Evolutionary conservation across 1,140 invertebrate species (phyloP).

Genomic region (Yoshiicerus persimilis): DNA sequence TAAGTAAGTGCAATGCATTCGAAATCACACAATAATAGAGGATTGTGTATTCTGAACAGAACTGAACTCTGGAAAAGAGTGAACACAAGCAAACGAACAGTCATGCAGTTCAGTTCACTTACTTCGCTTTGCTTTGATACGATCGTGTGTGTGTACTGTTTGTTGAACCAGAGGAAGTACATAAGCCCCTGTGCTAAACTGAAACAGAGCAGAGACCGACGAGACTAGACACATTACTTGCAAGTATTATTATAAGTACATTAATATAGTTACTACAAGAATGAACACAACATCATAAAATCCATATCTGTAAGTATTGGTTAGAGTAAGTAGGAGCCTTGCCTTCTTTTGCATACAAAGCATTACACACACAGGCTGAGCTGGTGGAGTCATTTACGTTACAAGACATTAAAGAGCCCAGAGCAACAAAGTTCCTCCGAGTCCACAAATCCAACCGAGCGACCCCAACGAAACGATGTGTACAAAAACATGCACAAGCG

Average conservation of each 20-base stretch:
- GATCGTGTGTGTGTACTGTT: not conserved
- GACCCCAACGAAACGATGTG: not conserved
- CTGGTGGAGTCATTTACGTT: not conserved
- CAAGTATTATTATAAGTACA: not conserved
- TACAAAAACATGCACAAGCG: not conserved
- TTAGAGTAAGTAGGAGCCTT: not conserved
- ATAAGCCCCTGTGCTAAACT: not conserved
- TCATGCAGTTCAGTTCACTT: not conserved
- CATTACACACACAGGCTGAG: not conserved
- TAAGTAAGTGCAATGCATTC: not conserved
- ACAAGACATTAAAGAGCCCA: not conserved
- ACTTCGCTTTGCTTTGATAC: not conserved
- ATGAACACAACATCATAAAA: not conserved
- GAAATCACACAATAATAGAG: not conserved
- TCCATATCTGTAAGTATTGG: not conserved
- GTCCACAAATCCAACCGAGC: not conserved
- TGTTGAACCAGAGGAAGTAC: conserved; percentile 8
- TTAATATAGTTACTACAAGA: not conserved
- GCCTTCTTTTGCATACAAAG: not conserved
- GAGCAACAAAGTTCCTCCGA: conserved; percentile 1
- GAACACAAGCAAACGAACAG: not conserved
- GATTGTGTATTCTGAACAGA: not conserved
- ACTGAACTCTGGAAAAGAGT: not conserved
- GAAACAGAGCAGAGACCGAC: not conserved
- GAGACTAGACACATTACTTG: not conserved